phyloP scores from a whole-genome alignment of 1,140 invertebrate species.

The Magallana angulata region DNA sequence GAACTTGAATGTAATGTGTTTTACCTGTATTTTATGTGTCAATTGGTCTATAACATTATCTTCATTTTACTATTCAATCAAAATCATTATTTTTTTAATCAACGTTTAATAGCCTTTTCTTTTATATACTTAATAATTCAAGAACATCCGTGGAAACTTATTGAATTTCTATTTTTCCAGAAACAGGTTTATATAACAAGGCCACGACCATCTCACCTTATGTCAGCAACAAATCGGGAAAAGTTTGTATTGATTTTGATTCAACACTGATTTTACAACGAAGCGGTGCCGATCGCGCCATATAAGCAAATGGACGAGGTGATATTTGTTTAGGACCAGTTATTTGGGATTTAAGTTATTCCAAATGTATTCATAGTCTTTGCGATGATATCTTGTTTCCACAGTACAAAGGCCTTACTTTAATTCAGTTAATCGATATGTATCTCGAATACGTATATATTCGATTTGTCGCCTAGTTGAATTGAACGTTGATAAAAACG shows the following conservation, averaged over 20 bases:
- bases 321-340: not conserved
- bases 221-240: too few relatives aligned
- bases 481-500: slow-evolving; percentile 8
- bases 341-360: slow-evolving; percentile 31
- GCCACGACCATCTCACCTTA: too few relatives aligned
- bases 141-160: too few relatives aligned
- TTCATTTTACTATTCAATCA: too few relatives aligned
- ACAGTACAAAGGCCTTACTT: slow-evolving; percentile 7
- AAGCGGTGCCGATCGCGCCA: not conserved
- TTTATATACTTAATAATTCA: too few relatives aligned
- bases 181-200: too few relatives aligned
- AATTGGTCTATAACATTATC: too few relatives aligned
- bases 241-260: not conserved
- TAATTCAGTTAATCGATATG: slow-evolving; percentile 29
- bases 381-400: slow-evolving; percentile 29
- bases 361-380: not conserved
- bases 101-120: too few relatives aligned
- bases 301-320: not conserved
- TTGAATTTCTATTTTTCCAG: too few relatives aligned
- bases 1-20: too few relatives aligned
- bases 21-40: too few relatives aligned
- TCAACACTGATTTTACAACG: not conserved
- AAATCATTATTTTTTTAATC: too few relatives aligned
- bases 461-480: slow-evolving; percentile 23
- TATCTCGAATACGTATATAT: not conserved